Conservation (phyloP, 2,888 invertebrate genomes). For the Hecatera dysodea region DNA sequence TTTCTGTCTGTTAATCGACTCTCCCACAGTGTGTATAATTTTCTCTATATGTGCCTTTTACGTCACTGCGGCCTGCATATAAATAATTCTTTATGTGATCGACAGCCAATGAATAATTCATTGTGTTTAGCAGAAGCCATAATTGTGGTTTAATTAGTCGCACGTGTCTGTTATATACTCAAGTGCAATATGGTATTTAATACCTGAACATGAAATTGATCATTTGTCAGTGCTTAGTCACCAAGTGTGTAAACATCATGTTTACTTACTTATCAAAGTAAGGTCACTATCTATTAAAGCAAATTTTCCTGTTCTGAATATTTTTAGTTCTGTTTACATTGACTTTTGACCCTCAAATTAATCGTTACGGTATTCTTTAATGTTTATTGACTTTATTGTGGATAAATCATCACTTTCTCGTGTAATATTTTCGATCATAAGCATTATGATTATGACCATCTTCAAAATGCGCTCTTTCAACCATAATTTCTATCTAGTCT, state of each 20-base stretch:
- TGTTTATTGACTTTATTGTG: background rate
- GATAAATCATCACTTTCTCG: background rate
- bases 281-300: conserved; percentile 5
- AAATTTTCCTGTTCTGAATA: conserved; percentile 29
- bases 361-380: background rate
- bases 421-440: background rate
- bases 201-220: conserved; percentile 29
- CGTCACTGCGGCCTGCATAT: conserved; percentile 25
- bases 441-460: background rate
- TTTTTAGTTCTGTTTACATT: conserved; percentile 16
- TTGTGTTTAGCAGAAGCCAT: conserved; percentile 35
- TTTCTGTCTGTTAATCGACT: conserved; percentile 9
- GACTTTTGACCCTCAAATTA: conserved; percentile 15
- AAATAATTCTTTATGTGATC: conserved; percentile 40
- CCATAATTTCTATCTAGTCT: background rate
- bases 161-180: conserved; percentile 44
- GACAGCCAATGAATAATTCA: conserved; percentile 50
- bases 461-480: background rate
- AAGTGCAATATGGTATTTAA: conserved; percentile 39
- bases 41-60: conserved; percentile 24
- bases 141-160: conserved; percentile 36
- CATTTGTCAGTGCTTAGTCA: conserved; percentile 22
- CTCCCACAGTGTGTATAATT: conserved; percentile 1
- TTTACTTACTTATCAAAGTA: conserved; percentile 22
- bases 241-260: conserved; percentile 27